A percentile compares a stretch with the other conserved stretches of the same genome.
phyloP scores from a whole-genome alignment of 2,113 vertebrate species.

The Oxyruncus cristatus region DNA sequence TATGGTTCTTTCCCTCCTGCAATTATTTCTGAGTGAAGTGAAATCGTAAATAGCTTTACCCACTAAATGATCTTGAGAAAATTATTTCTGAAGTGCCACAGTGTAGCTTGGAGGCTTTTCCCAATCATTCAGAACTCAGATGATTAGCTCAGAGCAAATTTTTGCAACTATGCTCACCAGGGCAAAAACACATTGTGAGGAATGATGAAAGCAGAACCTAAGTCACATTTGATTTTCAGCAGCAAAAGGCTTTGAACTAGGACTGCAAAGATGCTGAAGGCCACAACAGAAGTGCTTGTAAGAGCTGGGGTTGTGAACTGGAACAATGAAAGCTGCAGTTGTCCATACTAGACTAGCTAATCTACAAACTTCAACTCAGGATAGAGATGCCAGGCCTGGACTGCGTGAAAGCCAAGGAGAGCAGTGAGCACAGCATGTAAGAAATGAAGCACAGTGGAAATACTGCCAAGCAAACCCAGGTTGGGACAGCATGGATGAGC shows the following conservation, averaged over 20 bases:
- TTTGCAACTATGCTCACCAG: constrained; percentile 41
- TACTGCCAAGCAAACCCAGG: neutral
- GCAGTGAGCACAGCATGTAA: neutral
- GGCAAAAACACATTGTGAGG: constrained; percentile 47
- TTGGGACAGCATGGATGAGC: neutral
- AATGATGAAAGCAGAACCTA: constrained; percentile 17
- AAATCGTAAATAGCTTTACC: constrained; percentile 62
- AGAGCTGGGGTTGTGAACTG: neutral
- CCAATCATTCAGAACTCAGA: constrained; percentile 4
- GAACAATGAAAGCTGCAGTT: neutral
- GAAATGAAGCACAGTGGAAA: neutral
- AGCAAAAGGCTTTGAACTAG: constrained; percentile 15
- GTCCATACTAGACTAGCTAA: neutral
- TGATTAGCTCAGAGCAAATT: constrained; percentile 45
- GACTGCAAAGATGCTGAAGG: constrained; percentile 19
- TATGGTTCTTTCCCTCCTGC: neutral
- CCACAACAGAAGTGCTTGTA: neutral
- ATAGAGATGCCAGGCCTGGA: neutral
- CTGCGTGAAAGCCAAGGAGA: neutral
- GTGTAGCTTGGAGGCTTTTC: neutral
- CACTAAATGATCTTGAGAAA: constrained; percentile 37
- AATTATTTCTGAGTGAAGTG: constrained; percentile 55
- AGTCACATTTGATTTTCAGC: constrained; percentile 42
- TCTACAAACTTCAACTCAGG: neutral
- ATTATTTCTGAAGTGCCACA: constrained; percentile 30